Evolutionary conservation across 2,888 invertebrate species (phyloP).

Genomic region (Cephus sareptanus): DNA sequence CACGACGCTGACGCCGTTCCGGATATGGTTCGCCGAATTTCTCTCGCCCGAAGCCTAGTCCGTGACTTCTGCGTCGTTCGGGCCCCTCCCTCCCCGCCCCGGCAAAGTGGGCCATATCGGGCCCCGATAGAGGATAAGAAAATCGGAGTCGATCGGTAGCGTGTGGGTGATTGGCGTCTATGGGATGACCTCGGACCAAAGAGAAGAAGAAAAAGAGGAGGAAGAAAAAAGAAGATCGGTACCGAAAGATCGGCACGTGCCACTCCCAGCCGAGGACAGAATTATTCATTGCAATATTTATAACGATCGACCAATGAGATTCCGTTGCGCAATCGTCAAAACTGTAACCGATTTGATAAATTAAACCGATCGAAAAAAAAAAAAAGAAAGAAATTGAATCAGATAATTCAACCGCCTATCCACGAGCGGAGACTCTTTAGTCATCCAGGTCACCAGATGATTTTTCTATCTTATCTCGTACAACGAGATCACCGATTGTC

Average conservation of each 20-base stretch:
- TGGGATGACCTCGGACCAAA: neutral
- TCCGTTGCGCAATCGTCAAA: neutral
- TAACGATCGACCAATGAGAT: neutral
- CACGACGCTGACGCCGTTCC: constrained; percentile 30
- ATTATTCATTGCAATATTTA: neutral
- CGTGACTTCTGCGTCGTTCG: constrained; percentile 1
- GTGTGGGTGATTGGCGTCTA: neutral
- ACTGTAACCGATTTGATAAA: neutral
- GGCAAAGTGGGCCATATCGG: neutral
- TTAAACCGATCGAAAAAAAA: neutral
- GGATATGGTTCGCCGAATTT: constrained; percentile 48
- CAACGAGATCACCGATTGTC: neutral
- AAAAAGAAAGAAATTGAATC: neutral
- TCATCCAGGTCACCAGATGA: neutral
- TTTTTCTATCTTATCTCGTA: neutral
- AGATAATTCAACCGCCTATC: neutral
- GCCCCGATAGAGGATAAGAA: neutral
- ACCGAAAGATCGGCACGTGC: neutral
- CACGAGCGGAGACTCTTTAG: neutral
- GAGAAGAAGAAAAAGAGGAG: neutral
- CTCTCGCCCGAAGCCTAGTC: constrained; percentile 16
- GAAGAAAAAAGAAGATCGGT: neutral
- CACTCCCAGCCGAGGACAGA: neutral
- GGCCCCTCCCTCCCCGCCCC: neutral
- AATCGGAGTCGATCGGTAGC: neutral